Conservation (phyloP, 2,797 vertebrate species). For the Podargus strigoides region DNA sequence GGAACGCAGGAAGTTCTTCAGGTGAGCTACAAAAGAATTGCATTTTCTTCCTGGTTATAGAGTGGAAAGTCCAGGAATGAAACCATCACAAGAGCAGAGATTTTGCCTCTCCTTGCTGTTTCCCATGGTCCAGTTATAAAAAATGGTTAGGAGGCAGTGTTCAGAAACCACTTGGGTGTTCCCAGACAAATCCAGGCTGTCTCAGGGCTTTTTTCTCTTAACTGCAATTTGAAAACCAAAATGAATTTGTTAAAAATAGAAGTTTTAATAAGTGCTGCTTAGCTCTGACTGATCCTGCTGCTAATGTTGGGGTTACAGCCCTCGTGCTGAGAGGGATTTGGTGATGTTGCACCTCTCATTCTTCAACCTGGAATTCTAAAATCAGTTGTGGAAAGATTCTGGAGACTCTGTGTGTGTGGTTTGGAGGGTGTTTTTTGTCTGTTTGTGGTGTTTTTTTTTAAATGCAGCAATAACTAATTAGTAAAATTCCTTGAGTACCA, state of each 20-base stretch:
- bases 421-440: too few species aligned
- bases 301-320: conserved; percentile 83
- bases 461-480: background rate
- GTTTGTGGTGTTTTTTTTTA: background rate
- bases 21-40: background rate
- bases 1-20: background rate
- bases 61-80: background rate
- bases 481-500: background rate
- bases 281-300: conserved; percentile 74
- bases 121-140: background rate
- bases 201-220: background rate
- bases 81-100: background rate
- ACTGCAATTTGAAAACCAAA: conserved; percentile 73
- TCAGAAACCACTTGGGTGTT: background rate
- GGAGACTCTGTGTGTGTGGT: background rate
- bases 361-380: background rate
- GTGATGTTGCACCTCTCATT: background rate
- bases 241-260: background rate
- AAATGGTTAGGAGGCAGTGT: background rate
- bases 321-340: background rate
- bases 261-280: conserved; percentile 81
- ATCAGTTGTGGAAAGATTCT: background rate
- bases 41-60: background rate
- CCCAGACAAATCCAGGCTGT: background rate
- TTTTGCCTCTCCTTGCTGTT: background rate